A percentile compares a stretch with the other conserved stretches of the same genome.
phyloP scores from a whole-genome alignment of 1,140 invertebrate species.

The Macrotrachela quadricornifera region DNA sequence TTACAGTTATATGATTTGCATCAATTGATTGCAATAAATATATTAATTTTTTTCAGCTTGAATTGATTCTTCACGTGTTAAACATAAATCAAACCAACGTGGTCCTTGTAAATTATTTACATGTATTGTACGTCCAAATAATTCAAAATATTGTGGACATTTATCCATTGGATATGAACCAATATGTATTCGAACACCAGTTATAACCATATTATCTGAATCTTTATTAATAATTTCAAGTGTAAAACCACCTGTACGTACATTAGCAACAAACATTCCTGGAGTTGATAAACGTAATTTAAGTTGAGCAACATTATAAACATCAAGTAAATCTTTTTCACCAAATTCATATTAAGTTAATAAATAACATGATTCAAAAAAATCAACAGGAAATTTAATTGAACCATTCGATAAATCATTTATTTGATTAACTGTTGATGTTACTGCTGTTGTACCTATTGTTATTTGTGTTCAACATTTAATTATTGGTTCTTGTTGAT shows the following conservation, averaged over 20 bases:
- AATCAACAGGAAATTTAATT: slow-evolving; percentile 61
- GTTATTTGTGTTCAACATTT: slow-evolving; percentile 12
- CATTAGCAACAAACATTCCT: slow-evolving; percentile 33
- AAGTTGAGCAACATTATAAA: slow-evolving; percentile 79
- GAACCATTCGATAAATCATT: too few relatives aligned
- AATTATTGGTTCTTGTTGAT: too few relatives aligned
- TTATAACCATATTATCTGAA: slow-evolving; percentile 44
- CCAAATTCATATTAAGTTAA: slow-evolving; percentile 76
- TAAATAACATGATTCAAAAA: slow-evolving; percentile 76
- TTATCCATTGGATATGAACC: slow-evolving; percentile 64
- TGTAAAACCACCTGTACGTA: slow-evolving; percentile 55
- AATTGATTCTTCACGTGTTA: slow-evolving; percentile 76
- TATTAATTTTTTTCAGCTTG: slow-evolving; percentile 73
- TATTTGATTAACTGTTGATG: neutral
- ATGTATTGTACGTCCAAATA: slow-evolving; percentile 58
- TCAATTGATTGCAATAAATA: slow-evolving; percentile 62
- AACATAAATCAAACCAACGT: slow-evolving; percentile 81
- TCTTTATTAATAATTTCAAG: slow-evolving; percentile 65
- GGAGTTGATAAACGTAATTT: slow-evolving; percentile 67
- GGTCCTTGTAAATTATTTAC: slow-evolving; percentile 46
- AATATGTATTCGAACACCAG: slow-evolving; percentile 55
- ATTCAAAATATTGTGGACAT: slow-evolving; percentile 59
- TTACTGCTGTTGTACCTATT: slow-evolving; percentile 30
- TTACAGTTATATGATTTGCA: slow-evolving; percentile 51
- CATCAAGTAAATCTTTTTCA: slow-evolving; percentile 76